A percentile compares a stretch with the other conserved stretches of the same genome.
Evolutionary conservation across 2,888 invertebrate genomes (phyloP).

Genomic region (Stegana nigrithorax): DNA sequence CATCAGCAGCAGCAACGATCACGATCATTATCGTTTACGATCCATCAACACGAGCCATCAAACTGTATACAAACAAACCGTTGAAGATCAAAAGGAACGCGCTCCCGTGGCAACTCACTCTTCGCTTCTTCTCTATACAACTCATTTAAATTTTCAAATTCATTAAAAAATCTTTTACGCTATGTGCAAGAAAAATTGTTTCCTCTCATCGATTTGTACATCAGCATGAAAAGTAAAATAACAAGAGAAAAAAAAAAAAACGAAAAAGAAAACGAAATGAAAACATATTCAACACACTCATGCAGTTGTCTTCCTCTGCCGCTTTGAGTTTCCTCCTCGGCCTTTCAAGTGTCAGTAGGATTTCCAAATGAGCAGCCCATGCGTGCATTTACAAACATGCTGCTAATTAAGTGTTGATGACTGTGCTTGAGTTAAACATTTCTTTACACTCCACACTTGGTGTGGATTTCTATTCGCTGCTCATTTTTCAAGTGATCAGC

Average conservation of each 20-base stretch:
- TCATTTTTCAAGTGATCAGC: background rate
- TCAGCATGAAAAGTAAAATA: too few species aligned
- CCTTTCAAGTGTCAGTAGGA: too few species aligned
- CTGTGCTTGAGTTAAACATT: constrained; percentile 36
- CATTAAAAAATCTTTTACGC: constrained; percentile 35
- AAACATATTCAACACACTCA: too few species aligned
- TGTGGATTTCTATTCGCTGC: background rate
- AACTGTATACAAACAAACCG: constrained; percentile 68
- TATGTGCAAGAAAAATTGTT: constrained; percentile 8
- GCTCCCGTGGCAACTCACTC: constrained; percentile 1
- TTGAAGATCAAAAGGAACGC: constrained; percentile 64
- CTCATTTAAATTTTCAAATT: constrained; percentile 37
- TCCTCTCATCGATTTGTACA: constrained; percentile 12
- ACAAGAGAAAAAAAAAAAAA: too few species aligned
- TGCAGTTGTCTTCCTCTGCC: too few species aligned
- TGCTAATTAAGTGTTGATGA: constrained; percentile 42
- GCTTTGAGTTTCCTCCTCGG: too few species aligned
- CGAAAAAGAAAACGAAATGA: too few species aligned
- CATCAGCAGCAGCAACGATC: constrained; percentile 36
- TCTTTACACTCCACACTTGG: constrained; percentile 7
- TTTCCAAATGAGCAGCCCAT: too few species aligned
- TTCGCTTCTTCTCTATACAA: constrained; percentile 5
- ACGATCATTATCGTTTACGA: constrained; percentile 56
- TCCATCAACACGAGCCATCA: constrained; percentile 69
- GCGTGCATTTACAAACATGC: background rate